Evolutionary conservation across 2,113 vertebrate species (phyloP).

Genomic region (Eleginops maclovinus): DNA sequence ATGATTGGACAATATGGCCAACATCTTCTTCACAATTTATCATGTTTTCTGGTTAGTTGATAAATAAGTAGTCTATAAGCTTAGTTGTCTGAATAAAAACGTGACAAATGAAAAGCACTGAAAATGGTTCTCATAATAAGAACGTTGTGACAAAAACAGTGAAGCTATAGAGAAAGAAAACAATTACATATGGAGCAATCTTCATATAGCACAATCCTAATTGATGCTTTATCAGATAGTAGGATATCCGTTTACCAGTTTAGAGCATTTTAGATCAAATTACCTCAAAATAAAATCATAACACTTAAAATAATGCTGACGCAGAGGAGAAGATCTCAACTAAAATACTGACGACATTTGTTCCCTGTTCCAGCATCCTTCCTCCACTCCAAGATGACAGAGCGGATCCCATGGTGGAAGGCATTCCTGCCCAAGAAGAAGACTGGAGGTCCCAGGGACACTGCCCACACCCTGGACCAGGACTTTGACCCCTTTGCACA

Average conservation of each 20-base stretch:
- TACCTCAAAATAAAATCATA: background rate
- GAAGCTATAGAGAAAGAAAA: no score
- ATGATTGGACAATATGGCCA: no score
- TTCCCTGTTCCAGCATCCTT: constrained; percentile 20
- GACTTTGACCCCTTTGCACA: constrained; percentile 73
- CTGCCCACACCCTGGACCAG: background rate
- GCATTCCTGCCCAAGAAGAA: constrained; percentile 79
- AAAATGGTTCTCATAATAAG: background rate
- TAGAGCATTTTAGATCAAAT: background rate
- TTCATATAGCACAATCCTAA: no score
- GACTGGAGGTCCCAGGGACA: constrained; percentile 37
- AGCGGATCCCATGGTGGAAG: constrained; percentile 82
- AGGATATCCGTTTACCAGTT: background rate
- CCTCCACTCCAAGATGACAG: constrained; percentile 75
- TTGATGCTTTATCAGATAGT: background rate
- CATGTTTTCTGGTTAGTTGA: no score
- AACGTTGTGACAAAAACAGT: no score
- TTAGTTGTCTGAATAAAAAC: no score
- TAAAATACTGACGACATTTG: background rate
- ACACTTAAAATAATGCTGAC: background rate
- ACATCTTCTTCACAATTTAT: no score
- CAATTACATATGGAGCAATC: no score
- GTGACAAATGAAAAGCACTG: background rate
- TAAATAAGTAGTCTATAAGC: no score
- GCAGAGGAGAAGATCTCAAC: background rate